Evolutionary conservation across 2,888 invertebrate species (phyloP).

Genomic region (Nomada flava): DNA sequence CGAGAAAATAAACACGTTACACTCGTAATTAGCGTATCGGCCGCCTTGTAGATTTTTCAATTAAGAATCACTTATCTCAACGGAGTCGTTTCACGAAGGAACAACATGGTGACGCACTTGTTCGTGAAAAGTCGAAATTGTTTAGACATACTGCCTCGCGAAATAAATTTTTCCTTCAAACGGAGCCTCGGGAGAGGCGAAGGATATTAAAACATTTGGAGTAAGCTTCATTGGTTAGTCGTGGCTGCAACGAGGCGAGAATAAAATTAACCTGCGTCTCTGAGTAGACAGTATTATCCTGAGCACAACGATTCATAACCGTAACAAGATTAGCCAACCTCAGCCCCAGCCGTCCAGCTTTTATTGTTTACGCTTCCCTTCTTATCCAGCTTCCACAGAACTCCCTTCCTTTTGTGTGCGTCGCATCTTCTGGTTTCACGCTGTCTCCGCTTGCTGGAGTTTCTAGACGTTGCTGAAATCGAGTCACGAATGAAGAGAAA

Average conservation of each 20-base stretch:
- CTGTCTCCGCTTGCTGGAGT: conserved; percentile 7
- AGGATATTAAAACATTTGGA: conserved; percentile 23
- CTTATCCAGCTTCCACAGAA: conserved; percentile 60
- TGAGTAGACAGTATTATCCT: conserved; percentile 74
- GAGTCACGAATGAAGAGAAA: conserved; percentile 48
- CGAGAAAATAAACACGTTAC: conserved; percentile 34
- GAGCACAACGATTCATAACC: conserved; percentile 77
- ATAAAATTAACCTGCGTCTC: conserved; percentile 72
- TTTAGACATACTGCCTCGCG: too few species aligned
- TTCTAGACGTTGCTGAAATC: conserved; percentile 13
- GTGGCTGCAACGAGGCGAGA: conserved; percentile 52
- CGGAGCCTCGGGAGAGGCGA: background rate
- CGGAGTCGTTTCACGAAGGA: background rate
- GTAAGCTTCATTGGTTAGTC: conserved; percentile 51
- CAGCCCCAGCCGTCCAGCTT: conserved; percentile 69
- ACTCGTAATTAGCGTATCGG: conserved; percentile 36
- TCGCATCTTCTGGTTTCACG: background rate
- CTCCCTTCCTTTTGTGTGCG: conserved; percentile 47
- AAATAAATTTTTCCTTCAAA: conserved; percentile 10
- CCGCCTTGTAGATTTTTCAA: conserved; percentile 14
- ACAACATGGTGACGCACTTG: background rate
- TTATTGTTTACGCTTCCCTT: conserved; percentile 79
- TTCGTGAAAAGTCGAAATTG: background rate
- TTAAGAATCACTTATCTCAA: background rate
- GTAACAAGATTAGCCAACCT: conserved; percentile 77